Evolutionary conservation across 2,888 invertebrate genomes (phyloP).

Genomic region (Palloptera scutellata): DNA sequence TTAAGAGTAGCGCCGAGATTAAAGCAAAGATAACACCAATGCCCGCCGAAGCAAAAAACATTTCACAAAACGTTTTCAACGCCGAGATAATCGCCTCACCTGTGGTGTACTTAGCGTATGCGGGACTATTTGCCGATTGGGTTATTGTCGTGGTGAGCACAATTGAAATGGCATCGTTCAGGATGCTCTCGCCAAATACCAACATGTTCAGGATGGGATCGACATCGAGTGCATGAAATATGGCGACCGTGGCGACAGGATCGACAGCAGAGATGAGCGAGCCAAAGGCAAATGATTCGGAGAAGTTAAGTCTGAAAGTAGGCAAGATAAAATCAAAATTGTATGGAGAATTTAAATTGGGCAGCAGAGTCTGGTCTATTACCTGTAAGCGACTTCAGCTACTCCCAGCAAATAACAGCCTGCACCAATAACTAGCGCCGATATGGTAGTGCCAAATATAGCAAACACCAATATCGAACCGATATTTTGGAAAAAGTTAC

Average conservation of each 20-base stretch:
- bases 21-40: constrained; percentile 96
- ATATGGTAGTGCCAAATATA: constrained; percentile 95
- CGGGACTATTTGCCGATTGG: constrained; percentile 73
- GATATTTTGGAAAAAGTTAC: constrained; percentile 95
- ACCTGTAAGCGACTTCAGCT: constrained; percentile 87
- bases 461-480: constrained; percentile 99
- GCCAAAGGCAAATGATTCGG: constrained; percentile 98
- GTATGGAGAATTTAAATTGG: background rate
- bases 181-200: constrained; percentile 84
- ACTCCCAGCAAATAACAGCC: constrained; percentile 94
- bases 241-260: constrained; percentile 98
- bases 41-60: constrained; percentile 98
- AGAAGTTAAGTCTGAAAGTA: constrained; percentile 83
- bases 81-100: constrained; percentile 88
- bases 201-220: constrained; percentile 99
- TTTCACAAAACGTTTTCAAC: constrained; percentile 88
- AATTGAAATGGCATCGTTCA: constrained; percentile 98
- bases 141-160: constrained; percentile 91
- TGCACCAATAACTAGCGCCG: constrained; percentile 95
- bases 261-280: constrained; percentile 97
- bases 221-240: constrained; percentile 96
- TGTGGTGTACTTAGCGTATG: constrained; percentile 69
- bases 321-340: background rate
- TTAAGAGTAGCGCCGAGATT: constrained; percentile 88
- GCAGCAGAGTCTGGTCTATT: constrained; percentile 20